Base-by-base conservation (phyloP, 2,888 invertebrate genomes). In the Coenonympha arcania region DNA sequence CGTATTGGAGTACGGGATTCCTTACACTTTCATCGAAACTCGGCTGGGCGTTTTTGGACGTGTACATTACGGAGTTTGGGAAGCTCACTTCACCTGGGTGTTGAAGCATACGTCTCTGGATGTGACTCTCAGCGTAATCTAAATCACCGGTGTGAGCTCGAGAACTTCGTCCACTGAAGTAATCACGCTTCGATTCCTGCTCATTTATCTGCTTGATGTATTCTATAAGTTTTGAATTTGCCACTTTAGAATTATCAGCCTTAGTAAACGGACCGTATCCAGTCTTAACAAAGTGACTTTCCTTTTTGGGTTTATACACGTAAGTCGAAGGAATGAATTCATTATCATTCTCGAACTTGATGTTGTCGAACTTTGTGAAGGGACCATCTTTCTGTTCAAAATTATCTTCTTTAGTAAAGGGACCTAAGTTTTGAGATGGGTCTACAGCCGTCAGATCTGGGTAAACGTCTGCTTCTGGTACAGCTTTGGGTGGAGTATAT, bases 1-100 rank as follows among this genome's bases (percentile, higher is more conserved):
- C 93, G 64, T 93, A 93, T 63, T 93, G 93, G 0, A 93, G 80
- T 2, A 93, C 92, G 0, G 93, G 93, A 18, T 91, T 90, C 31
- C 93, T 81, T 0, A 91, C 90, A 22, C 92, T 91, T 60, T 92
- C 91, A 54, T 90, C 92, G 54, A 92, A 89, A 5, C 88, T 88
- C 4, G 89, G 88, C 59, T 89, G 89, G 1, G 89, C 86, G 57
- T 87, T 88, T 51, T 88, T 89, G 0, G 91, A 87, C 1, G 89
- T 89, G 64, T 92, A 93, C 65, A 90, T 73, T 9, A 87, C 79
- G 0, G 92, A 92, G 56, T 89, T 89, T 0, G 92, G 92, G 61
- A 91, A 93, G 44, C 83, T 88, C 0, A 83, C 81, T 57, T 89
- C 88, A 15, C 91, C 91, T 0, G 90, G 90, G 63, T 90, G 89